phyloP scores from a whole-genome alignment of 2,113 vertebrate species.

The Trinectes maculatus region DNA sequence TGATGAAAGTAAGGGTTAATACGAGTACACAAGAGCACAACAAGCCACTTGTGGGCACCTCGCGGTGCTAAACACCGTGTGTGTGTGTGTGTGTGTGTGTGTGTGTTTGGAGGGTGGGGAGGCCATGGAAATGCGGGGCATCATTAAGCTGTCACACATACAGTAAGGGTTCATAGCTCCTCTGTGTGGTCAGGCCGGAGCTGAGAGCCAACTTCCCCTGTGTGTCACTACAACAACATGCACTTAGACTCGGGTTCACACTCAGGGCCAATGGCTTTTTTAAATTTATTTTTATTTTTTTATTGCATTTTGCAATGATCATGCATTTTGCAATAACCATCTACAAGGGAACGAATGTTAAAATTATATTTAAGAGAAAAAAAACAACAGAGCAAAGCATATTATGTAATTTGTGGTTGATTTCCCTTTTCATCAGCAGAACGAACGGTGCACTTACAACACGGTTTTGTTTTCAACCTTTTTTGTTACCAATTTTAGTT shows the following conservation, averaged over 20 bases:
- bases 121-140: conserved; percentile 68
- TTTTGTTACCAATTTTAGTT: conserved; percentile 36
- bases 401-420: conserved; percentile 57
- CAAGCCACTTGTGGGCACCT: conserved; percentile 54
- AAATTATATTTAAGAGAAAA: conserved; percentile 36
- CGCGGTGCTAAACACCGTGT: conserved; percentile 19
- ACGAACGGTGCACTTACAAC: conserved; percentile 35
- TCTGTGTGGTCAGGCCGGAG: conserved; percentile 30
- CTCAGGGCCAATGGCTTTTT: conserved; percentile 44
- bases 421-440: conserved; percentile 58
- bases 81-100: conserved; percentile 32
- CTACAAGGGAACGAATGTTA: conserved; percentile 27
- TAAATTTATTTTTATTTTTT: too few relatives aligned
- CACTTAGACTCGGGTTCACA: conserved; percentile 51
- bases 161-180: conserved; percentile 53
- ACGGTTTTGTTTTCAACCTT: conserved; percentile 31
- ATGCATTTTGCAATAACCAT: conserved; percentile 34
- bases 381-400: conserved; percentile 34
- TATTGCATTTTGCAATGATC: conserved; percentile 36
- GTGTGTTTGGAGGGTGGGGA: conserved; percentile 52
- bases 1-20: conserved; percentile 38
- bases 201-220: conserved; percentile 53
- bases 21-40: conserved; percentile 41
- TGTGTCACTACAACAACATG: conserved; percentile 71
- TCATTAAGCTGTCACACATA: conserved; percentile 74